phyloP scores from a whole-genome alignment of 2,797 vertebrate species.

The Muscicapa striata region DNA sequence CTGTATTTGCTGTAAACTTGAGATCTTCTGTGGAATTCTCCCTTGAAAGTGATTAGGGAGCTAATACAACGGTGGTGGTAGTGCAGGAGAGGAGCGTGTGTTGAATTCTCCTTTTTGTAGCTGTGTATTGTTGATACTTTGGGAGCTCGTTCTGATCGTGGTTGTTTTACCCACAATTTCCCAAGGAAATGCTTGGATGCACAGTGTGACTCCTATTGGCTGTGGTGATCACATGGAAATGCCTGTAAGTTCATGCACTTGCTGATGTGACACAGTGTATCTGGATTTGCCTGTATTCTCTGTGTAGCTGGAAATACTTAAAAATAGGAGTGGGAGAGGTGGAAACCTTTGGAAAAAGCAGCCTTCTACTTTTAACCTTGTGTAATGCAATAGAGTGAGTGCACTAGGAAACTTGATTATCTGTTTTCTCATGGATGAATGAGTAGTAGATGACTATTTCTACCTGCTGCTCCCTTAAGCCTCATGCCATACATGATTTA shows the following conservation, averaged over 20 bases:
- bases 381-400: not conserved
- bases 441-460: not conserved
- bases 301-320: not conserved
- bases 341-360: not conserved
- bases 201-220: not conserved
- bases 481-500: fast-evolving
- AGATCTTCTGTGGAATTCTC: not conserved
- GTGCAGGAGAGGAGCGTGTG: not conserved
- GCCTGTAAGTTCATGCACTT: not conserved
- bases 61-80: not conserved
- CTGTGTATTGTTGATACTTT: not conserved
- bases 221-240: not conserved
- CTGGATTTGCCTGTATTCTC: not conserved
- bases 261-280: not conserved
- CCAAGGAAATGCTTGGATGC: not conserved
- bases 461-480: not conserved
- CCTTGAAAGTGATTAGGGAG: not conserved
- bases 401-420: not conserved
- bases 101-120: not conserved
- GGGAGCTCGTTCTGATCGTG: not conserved
- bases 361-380: not conserved
- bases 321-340: not conserved
- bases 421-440: not conserved
- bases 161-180: not conserved
- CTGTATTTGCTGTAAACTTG: not conserved